Conservation (phyloP, 2,113 vertebrate genomes). For the Ailuropoda melanoleuca region DNA sequence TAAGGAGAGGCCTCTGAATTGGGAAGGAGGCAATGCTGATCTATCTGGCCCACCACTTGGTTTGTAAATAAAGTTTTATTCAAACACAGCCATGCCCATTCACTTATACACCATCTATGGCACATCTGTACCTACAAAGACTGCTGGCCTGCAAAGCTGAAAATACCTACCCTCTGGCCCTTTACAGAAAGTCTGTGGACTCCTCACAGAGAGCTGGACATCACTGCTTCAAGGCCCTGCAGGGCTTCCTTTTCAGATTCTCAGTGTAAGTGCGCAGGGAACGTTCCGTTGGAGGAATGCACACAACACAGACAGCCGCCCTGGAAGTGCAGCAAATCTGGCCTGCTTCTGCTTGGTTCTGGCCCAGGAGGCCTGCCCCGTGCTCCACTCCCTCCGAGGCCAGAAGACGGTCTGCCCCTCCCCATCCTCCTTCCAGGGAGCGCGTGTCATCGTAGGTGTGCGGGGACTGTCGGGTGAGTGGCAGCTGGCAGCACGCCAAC, state of each 20-base stretch:
- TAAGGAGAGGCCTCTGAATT: no score
- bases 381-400: neutral
- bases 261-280: no score
- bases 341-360: neutral
- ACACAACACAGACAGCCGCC: neutral
- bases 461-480: neutral
- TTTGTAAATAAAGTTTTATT: neutral
- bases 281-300: neutral
- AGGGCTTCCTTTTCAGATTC: neutral
- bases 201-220: neutral
- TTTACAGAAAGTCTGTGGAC: neutral
- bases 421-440: neutral
- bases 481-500: slow-evolving; percentile 4
- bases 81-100: neutral
- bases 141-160: accelerated
- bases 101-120: neutral
- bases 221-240: neutral
- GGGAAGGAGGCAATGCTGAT: neutral
- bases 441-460: neutral
- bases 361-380: neutral
- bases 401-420: neutral
- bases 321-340: accelerated
- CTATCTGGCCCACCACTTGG: neutral
- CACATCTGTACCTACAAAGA: neutral
- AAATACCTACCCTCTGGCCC: neutral